These are phyloP conservation scores for Meloe dianella DNA, from an alignment of 2,888 invertebrate species.

Conservation along the genomic window DNA sequence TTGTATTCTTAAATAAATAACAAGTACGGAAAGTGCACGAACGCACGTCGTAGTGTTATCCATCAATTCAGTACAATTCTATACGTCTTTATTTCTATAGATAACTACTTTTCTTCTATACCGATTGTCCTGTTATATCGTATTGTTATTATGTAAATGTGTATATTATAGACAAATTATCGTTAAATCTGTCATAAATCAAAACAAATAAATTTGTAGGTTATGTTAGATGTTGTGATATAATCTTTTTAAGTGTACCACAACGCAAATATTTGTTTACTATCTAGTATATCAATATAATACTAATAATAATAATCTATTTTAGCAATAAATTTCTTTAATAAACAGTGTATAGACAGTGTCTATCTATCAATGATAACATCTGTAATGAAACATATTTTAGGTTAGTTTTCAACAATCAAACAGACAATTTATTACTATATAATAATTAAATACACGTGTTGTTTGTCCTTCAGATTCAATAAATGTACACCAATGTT, in stretches of 20 bases:
- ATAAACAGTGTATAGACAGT: slow-evolving; percentile 17
- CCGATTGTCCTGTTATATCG: neutral
- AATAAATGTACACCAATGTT: slow-evolving; percentile 3
- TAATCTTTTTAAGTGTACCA: slow-evolving; percentile 41
- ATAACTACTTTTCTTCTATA: neutral
- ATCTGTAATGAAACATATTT: neutral
- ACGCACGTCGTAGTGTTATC: too few species aligned
- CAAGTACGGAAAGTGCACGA: too few species aligned
- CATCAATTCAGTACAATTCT: neutral
- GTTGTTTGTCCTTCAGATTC: slow-evolving; percentile 19
- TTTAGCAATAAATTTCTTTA: slow-evolving; percentile 20
- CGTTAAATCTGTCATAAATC: slow-evolving; percentile 27
- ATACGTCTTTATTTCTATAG: neutral
- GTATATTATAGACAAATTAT: neutral
- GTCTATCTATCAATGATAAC: neutral
- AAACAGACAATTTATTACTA: slow-evolving; percentile 15
- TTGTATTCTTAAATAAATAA: too few species aligned
- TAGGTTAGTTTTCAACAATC: slow-evolving; percentile 17
- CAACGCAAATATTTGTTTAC: slow-evolving; percentile 44
- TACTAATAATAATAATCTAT: slow-evolving; percentile 17
- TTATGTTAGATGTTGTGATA: slow-evolving; percentile 43
- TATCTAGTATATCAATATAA: slow-evolving; percentile 35
- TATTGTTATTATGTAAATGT: neutral
- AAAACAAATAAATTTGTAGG: slow-evolving; percentile 38
- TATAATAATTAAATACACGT: slow-evolving; percentile 25